Conservation (phyloP, 2,797 vertebrate species). For the Hypotaenidia okinawae region DNA sequence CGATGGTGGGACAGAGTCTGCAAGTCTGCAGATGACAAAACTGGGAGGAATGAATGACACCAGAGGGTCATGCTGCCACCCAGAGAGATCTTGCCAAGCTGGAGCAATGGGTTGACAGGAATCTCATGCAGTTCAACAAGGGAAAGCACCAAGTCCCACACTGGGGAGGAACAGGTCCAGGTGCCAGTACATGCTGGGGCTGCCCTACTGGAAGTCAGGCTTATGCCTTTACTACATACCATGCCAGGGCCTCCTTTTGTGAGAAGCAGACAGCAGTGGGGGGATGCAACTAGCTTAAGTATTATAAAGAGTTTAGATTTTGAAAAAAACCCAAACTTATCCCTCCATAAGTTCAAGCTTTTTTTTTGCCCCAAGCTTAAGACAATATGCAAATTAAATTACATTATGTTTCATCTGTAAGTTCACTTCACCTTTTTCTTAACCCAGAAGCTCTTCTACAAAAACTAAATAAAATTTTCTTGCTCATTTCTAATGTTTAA, state of each 20-base stretch:
- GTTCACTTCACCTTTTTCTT: neutral
- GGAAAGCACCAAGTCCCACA: neutral
- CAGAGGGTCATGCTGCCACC: rapidly evolving
- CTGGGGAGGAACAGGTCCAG: neutral
- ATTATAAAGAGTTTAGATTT: neutral
- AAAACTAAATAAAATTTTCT: neutral
- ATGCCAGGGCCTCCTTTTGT: neutral
- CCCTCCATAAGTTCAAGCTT: neutral
- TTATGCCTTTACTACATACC: neutral
- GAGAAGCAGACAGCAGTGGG: neutral
- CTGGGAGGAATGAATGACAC: neutral
- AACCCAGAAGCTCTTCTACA: neutral
- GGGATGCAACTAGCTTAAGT: neutral
- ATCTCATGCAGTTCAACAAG: neutral
- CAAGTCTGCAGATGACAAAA: neutral
- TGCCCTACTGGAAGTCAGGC: neutral
- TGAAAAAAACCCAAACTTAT: neutral
- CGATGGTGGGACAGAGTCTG: neutral
- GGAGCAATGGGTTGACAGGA: neutral
- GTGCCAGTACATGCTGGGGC: neutral
- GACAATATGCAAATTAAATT: neutral
- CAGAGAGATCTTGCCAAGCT: neutral
- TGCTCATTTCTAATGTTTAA: neutral
- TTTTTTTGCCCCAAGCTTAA: neutral
- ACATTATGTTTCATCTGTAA: neutral